A percentile compares a stretch with the other conserved stretches of the same genome.
Conservation (phyloP, 2,888 invertebrate genomes). For the Oscheius sp. region DNA sequence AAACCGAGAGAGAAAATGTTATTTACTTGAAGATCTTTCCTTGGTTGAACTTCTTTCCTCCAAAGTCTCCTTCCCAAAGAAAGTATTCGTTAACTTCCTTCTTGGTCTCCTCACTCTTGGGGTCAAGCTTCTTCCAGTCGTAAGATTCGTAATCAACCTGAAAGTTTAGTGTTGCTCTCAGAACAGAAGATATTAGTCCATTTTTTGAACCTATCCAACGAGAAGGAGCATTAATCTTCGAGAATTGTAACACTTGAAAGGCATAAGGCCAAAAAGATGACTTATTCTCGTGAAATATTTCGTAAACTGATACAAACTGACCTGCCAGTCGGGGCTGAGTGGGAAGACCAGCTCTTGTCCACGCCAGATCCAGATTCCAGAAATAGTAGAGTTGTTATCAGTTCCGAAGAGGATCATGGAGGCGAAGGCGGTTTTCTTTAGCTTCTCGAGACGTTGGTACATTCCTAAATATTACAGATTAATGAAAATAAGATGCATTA, state of each 20-base stretch:
- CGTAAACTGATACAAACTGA: conserved; percentile 29
- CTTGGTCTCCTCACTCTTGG: conserved; percentile 79
- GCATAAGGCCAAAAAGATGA: conserved; percentile 40
- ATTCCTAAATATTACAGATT: conserved; percentile 78
- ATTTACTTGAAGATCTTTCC: conserved; percentile 96
- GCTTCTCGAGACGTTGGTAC: conserved; percentile 96
- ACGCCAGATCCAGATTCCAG: conserved; percentile 97
- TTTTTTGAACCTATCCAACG: conserved; percentile 44
- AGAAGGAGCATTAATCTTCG: conserved; percentile 48
- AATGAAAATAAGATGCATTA: conserved; percentile 23
- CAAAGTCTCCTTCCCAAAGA: conserved; percentile 78
- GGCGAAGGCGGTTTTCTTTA: conserved; percentile 94
- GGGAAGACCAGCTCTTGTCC: conserved; percentile 90
- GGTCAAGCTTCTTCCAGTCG: conserved; percentile 90
- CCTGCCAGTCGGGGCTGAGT: conserved; percentile 73
- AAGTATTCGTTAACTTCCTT: conserved; percentile 69
- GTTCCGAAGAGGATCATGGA: conserved; percentile 91
- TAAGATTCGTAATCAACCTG: conserved; percentile 93
- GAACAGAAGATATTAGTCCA: conserved; percentile 39
- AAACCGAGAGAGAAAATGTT: neutral
- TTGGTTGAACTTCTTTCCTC: conserved; percentile 92
- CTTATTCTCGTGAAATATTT: conserved; percentile 35
- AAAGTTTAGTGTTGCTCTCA: conserved; percentile 38
- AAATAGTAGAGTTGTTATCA: conserved; percentile 90
- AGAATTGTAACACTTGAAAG: conserved; percentile 48